Conservation (phyloP, 2,113 vertebrate genomes). For the Vulpes ferrilata region DNA sequence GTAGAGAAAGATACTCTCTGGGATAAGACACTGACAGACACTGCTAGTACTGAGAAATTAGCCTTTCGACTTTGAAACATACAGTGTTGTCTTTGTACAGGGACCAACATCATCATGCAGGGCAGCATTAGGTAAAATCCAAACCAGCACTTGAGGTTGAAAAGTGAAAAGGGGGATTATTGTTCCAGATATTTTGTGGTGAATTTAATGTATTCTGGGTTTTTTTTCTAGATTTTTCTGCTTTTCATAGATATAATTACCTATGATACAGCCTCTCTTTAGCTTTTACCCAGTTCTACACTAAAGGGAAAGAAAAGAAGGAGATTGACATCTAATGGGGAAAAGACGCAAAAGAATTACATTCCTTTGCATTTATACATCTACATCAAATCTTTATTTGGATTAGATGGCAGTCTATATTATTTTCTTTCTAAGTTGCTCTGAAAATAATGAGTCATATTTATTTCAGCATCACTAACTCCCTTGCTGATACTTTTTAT, state of each 20-base stretch:
- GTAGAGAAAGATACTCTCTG: constrained; percentile 45
- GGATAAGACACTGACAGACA: constrained; percentile 44
- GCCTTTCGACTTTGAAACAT: not conserved
- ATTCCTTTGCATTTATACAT: not conserved
- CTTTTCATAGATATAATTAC: not conserved
- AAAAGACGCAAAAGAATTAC: not conserved
- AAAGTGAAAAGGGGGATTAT: not conserved
- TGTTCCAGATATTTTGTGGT: not conserved
- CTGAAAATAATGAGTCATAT: not conserved
- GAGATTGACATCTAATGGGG: not conserved
- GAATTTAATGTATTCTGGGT: not conserved
- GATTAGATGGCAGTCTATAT: not conserved
- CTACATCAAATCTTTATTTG: not conserved
- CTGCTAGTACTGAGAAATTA: constrained; percentile 6
- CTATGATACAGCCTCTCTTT: not conserved
- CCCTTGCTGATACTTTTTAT: not conserved
- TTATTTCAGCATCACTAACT: constrained; percentile 5
- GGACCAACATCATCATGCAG: not conserved
- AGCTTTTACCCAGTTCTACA: not conserved
- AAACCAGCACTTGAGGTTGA: not conserved
- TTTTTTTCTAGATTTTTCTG: not conserved
- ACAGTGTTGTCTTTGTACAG: not conserved
- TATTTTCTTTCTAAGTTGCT: constrained; percentile 6
- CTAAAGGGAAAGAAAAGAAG: not conserved
- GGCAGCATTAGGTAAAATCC: not conserved